A percentile compares a stretch with the other conserved stretches of the same genome.
Evolutionary conservation across 2,113 vertebrate species (phyloP).

Genomic region (Machaerirhynchus nigripectus): DNA sequence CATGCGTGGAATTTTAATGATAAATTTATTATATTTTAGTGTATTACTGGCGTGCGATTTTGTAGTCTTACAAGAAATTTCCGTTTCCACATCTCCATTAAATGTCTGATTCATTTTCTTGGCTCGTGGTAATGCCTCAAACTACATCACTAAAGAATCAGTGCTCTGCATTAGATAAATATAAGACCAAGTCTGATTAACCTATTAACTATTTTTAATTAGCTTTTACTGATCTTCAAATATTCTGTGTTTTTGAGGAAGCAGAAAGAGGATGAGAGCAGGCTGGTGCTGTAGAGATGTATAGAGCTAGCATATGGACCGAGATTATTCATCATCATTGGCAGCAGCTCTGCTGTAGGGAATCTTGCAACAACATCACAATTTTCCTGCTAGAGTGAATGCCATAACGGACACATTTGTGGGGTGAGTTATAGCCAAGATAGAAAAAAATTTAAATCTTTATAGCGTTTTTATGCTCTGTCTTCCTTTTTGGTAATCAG

Average conservation of each 20-base stretch:
- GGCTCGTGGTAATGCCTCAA: slow-evolving; percentile 43
- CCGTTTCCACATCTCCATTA: slow-evolving; percentile 68
- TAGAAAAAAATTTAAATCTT: slow-evolving; percentile 52
- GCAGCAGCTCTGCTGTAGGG: slow-evolving; percentile 12
- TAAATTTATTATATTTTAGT: slow-evolving; percentile 59
- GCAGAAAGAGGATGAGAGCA: slow-evolving; percentile 4
- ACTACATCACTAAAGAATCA: slow-evolving; percentile 45
- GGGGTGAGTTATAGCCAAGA: slow-evolving; percentile 21
- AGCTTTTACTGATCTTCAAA: slow-evolving; percentile 56
- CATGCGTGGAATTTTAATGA: slow-evolving; percentile 64
- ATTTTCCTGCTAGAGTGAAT: slow-evolving; percentile 44
- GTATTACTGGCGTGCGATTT: slow-evolving; percentile 50
- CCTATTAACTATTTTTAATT: slow-evolving; percentile 70
- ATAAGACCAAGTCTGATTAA: slow-evolving; percentile 58
- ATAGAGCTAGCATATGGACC: slow-evolving; percentile 1
- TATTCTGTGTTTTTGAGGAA: slow-evolving; percentile 7
- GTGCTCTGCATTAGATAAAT: slow-evolving; percentile 57
- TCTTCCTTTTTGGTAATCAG: slow-evolving; percentile 60
- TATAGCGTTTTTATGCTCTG: slow-evolving; percentile 56
- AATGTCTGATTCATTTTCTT: slow-evolving; percentile 70
- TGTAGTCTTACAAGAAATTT: slow-evolving; percentile 71
- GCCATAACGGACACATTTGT: slow-evolving; percentile 35
- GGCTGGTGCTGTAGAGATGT: neutral
- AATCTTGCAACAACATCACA: slow-evolving; percentile 40
- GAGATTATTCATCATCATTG: slow-evolving; percentile 27